Evolutionary conservation across 2,113 vertebrate genomes (phyloP), one percentile per base, ranked within the genome.

Genomic region (Poeciliopsis retropinna): DNA sequence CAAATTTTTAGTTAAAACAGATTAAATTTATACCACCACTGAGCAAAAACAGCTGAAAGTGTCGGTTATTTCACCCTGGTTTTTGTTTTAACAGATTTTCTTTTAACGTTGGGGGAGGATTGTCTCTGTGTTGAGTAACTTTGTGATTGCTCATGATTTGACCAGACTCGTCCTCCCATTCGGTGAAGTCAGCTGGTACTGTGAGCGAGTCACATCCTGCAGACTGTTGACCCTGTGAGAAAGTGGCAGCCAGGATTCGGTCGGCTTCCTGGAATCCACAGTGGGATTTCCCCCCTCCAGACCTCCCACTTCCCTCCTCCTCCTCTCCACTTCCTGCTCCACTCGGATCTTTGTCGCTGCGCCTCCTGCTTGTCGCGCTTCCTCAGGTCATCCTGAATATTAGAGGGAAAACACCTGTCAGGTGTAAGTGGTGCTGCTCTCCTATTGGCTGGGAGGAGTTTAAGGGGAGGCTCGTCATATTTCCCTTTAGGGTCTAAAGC

Each of bases 211-310:
- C 88, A 89, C 79, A 79, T 90, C 87, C 88, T 87, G 64, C 57
- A 15, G 32, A 73, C 44, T 69, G 39, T n/a, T 85, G 73, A 86
- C 85, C 85, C 34, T 72, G 51, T 86, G 80, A 87, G 78, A 82
- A 82, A 79, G 73, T 65, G 15, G 78, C 67, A 79, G 80, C 64
- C 70, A 39, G 60, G 72, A 78, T 70, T 72, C 66, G 61, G 47
- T 82, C 79, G 75, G 69, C 28, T 89, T 90, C 87, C 89, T 88
- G 91, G 85, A 91, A 92, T 90, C 75, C 73, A 73, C 5, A 47
- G 47, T 84, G 82, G 82, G 77, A 86, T 70, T 64, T 13, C 66
- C 80, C 80, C 51, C 7, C 15, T 4, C 14, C n/a, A 7, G 4
- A 6, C 31, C 1, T 83, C 7, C 17, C 25, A 25, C 51, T n/a